These are phyloP conservation scores for Harpagifer antarcticus DNA, from an alignment of 2,797 vertebrate species.

Conservation along the genomic window DNA sequence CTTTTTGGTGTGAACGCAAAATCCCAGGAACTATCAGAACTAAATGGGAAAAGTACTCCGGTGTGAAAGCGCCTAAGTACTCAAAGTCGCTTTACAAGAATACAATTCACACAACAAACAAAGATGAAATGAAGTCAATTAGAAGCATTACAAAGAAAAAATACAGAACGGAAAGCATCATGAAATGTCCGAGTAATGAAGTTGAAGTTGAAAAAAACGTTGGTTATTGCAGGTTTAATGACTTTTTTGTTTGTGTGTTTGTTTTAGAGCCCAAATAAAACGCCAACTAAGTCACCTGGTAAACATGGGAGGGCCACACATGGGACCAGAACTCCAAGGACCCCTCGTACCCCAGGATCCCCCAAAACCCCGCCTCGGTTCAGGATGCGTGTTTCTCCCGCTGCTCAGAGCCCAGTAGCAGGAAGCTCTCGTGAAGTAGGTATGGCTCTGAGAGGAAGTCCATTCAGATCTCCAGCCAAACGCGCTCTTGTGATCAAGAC, in stretches of 20 bases:
- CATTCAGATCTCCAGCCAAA: constrained; percentile 69
- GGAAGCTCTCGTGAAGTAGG: constrained; percentile 37
- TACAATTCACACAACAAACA: too few species aligned
- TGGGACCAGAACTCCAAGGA: constrained; percentile 56
- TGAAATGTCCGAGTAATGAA: too few species aligned
- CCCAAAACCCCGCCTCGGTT: constrained; percentile 58
- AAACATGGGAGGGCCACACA: constrained; percentile 50
- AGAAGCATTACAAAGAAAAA: too few species aligned
- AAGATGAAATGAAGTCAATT: too few species aligned
- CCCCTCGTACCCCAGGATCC: constrained; percentile 33
- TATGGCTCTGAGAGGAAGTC: constrained; percentile 68
- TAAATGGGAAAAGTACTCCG: too few species aligned
- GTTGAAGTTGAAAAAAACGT: too few species aligned
- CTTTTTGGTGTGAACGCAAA: too few species aligned
- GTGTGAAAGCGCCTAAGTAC: too few species aligned
- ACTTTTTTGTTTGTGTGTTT: constrained; percentile 4
- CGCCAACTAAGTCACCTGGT: constrained; percentile 79
- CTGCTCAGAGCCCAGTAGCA: constrained; percentile 57
- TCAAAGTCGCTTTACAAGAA: too few species aligned
- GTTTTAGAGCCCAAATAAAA: constrained; percentile 82
- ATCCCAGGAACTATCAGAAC: too few species aligned
- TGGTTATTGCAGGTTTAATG: background rate
- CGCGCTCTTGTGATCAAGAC: constrained; percentile 60
- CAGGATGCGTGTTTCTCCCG: constrained; percentile 31
- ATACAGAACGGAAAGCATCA: too few species aligned